These are phyloP conservation scores for Scytalopus superciliaris DNA, from an alignment of 2,113 vertebrate species.

Conservation along the genomic window DNA sequence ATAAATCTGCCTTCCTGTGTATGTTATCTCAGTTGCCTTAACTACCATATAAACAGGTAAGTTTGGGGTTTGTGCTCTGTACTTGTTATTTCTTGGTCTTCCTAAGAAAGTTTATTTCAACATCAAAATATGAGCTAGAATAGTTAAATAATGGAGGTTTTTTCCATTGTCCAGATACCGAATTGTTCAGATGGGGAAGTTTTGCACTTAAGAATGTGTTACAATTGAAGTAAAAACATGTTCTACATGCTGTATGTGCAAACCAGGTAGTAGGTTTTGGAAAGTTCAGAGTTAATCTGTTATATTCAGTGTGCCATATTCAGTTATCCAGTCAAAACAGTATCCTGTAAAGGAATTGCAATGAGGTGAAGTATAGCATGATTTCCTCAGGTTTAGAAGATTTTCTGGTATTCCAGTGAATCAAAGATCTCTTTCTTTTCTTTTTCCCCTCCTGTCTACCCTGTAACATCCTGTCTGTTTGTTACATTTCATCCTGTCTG, in stretches of 20 bases:
- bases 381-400: not conserved
- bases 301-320: not conserved
- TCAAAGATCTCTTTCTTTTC: not conserved
- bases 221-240: not conserved
- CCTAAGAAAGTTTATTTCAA: not conserved
- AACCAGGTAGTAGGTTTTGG: not conserved
- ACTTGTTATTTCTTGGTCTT: not conserved
- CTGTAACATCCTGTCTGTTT: not conserved
- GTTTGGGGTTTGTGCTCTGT: not conserved
- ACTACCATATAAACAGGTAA: not conserved
- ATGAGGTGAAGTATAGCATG: not conserved
- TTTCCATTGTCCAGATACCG: not conserved
- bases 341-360: not conserved
- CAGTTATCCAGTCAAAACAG: not conserved
- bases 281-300: not conserved
- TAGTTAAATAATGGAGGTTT: not conserved
- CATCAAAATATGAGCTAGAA: not conserved
- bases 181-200: not conserved
- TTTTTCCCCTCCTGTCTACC: not conserved
- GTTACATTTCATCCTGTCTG: not conserved
- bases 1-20: not conserved
- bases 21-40: not conserved
- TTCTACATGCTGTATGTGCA: not conserved
- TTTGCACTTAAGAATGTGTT: not conserved
- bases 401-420: not conserved